Conservation (phyloP, 2,888 invertebrate genomes). For the Leucoptera coffeella region DNA sequence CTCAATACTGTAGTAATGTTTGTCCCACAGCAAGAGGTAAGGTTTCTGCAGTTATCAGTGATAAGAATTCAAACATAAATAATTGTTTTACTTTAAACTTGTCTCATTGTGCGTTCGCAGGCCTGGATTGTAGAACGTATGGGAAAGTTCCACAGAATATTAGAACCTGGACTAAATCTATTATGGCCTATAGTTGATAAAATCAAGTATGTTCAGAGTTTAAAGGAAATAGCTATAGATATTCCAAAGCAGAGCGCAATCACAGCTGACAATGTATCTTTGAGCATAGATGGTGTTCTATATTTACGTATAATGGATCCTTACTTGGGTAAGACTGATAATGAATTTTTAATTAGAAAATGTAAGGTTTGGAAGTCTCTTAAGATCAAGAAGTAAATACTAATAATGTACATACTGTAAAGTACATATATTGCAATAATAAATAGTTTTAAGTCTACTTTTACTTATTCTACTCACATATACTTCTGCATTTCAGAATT, state of each 20-base stretch:
- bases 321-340: constrained; percentile 66
- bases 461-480: too few relatives aligned
- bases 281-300: constrained; percentile 94
- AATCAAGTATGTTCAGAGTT: constrained; percentile 94
- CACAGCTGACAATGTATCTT: constrained; percentile 93
- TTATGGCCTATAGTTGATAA: constrained; percentile 86
- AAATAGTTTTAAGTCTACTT: too few relatives aligned
- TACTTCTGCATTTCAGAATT: too few relatives aligned
- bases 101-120: constrained; percentile 33
- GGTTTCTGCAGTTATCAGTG: constrained; percentile 7
- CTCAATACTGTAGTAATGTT: constrained; percentile 92
- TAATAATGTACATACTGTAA: too few relatives aligned
- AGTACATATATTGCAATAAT: too few relatives aligned
- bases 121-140: constrained; percentile 97
- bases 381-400: too few relatives aligned
- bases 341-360: too few relatives aligned
- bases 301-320: constrained; percentile 92
- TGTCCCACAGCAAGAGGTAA: constrained; percentile 97
- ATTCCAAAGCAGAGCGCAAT: constrained; percentile 98
- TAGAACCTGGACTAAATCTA: constrained; percentile 93
- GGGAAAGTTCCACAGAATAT: constrained; percentile 91
- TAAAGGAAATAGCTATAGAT: constrained; percentile 99
- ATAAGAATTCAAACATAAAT: too few relatives aligned
- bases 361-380: too few relatives aligned
- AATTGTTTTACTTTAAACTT: constrained; percentile 1